Percentiles rank a stretch among this genome's conserved stretches.
Evolutionary conservation across 2,113 vertebrate genomes (phyloP).

Genomic region (Sturnus vulgaris): DNA sequence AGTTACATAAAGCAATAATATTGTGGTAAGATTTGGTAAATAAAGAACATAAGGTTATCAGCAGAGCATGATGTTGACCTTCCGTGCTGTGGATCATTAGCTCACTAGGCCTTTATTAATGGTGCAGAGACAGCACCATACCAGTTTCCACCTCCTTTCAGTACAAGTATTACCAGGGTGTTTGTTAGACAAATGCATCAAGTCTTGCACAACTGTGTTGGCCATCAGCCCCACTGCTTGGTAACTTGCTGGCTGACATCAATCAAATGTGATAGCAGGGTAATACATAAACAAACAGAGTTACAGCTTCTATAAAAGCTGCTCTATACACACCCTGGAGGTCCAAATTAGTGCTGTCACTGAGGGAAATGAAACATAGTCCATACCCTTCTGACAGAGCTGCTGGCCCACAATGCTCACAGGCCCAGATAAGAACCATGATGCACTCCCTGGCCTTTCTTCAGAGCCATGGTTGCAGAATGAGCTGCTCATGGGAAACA

Average conservation of each 20-base stretch:
- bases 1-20: not conserved
- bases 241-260: not conserved
- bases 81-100: not conserved
- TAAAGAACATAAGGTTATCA: not conserved
- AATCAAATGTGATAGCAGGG: not conserved
- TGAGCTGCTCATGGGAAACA: not conserved
- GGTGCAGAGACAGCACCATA: not conserved
- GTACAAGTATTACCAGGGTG: not conserved
- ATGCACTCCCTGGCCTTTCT: not conserved
- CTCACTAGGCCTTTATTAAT: not conserved
- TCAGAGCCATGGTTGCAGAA: not conserved
- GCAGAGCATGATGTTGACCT: not conserved
- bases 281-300: not conserved
- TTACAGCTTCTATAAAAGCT: not conserved
- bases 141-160: not conserved
- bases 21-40: not conserved
- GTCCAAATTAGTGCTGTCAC: not conserved
- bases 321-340: not conserved
- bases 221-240: not conserved
- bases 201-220: not conserved
- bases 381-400: not conserved
- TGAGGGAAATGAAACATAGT: fast-evolving
- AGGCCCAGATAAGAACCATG: not conserved
- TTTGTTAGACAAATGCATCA: not conserved
- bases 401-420: not conserved